A percentile compares a stretch with the other conserved stretches of the same genome.
phyloP scores from a whole-genome alignment of 2,888 invertebrate species.

The Agrypnus murinus region DNA sequence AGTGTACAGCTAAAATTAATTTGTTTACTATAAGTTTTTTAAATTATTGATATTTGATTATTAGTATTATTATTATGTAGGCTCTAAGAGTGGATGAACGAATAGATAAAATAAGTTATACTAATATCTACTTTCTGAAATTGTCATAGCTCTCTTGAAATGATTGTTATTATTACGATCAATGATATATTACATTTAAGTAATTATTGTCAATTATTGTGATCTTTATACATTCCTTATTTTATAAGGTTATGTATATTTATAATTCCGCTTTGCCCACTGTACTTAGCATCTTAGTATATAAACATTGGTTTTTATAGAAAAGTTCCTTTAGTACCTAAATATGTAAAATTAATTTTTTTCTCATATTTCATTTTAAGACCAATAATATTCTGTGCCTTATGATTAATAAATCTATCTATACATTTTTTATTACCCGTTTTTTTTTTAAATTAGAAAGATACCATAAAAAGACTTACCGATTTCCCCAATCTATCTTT shows the following conservation, averaged over 20 bases:
- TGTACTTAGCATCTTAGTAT: no score
- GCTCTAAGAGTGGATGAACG: conserved; percentile 15
- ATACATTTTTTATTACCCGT: conserved; percentile 1
- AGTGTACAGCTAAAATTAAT: conserved; percentile 35
- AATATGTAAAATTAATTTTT: conserved; percentile 35
- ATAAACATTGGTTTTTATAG: no score
- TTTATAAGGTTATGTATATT: conserved; percentile 13
- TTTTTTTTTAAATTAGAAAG: not conserved
- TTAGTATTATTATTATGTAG: conserved; percentile 15
- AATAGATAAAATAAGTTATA: conserved; percentile 37
- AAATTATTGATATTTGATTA: conserved; percentile 24
- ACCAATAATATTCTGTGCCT: conserved; percentile 40
- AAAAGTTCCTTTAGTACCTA: no score
- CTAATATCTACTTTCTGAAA: conserved; percentile 37
- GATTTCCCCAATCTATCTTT: conserved; percentile 97
- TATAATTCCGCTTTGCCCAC: conserved; percentile 49
- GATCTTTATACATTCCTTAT: conserved; percentile 44
- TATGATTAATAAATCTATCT: conserved; percentile 33
- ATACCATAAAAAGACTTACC: conserved; percentile 77
- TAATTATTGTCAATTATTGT: conserved; percentile 43
- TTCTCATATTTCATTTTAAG: conserved; percentile 27
- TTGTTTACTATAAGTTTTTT: conserved; percentile 34
- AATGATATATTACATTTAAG: conserved; percentile 30
- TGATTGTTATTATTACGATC: conserved; percentile 13
- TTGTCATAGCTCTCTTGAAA: conserved; percentile 49